phyloP scores from a whole-genome alignment of 92 coral and sea anemone species.

The Parazoanthus darwini region DNA sequence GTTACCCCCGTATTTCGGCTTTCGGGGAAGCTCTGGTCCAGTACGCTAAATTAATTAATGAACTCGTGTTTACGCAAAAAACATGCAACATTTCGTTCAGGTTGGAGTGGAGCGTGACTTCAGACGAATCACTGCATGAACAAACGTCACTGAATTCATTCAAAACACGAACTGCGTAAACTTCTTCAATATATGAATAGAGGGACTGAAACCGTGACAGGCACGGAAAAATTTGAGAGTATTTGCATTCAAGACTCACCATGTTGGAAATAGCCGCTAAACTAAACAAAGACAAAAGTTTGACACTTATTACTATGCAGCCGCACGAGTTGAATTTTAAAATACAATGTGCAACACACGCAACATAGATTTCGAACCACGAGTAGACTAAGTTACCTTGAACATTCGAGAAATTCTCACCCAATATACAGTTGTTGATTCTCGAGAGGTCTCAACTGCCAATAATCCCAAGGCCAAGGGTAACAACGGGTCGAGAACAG shows the following conservation, averaged over 20 bases:
- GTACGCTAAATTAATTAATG: neutral
- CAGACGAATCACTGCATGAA: neutral
- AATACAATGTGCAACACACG: neutral
- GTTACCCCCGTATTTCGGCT: neutral
- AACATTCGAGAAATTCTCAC: neutral
- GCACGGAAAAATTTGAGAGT: neutral
- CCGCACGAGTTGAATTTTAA: neutral
- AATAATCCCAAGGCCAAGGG: conserved; percentile 3
- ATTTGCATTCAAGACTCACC: neutral
- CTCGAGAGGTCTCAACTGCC: neutral
- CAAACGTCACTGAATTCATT: neutral
- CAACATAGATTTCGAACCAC: neutral
- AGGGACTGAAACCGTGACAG: neutral
- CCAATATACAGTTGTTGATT: neutral
- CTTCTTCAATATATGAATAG: neutral
- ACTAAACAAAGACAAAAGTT: neutral
- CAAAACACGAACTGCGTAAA: neutral
- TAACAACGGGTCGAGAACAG: neutral
- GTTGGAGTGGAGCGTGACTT: conserved; percentile 1
- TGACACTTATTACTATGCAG: neutral
- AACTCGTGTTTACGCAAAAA: neutral
- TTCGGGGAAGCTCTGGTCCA: neutral
- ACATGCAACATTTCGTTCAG: too few relatives aligned
- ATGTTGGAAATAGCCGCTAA: neutral
- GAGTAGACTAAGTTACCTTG: neutral